Evolutionary conservation across 2,113 vertebrate genomes (phyloP), one percentile per base, ranked within the genome.

Genomic region (Pomatostomus ruficeps): DNA sequence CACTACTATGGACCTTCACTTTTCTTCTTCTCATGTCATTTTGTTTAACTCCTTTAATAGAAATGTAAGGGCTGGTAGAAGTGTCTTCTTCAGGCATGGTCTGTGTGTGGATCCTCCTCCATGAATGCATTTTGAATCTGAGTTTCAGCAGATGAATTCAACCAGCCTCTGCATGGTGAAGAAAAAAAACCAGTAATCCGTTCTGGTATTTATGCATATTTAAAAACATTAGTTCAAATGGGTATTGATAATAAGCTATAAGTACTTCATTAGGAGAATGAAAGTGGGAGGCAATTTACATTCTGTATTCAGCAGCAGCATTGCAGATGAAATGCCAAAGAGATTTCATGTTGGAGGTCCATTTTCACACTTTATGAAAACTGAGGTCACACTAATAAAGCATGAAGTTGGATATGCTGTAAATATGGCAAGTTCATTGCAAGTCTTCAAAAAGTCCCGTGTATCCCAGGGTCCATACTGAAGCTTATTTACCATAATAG

Each of bases 211-310:
- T 94, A 77, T 51, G 36, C 40, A 22, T 84, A 74, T 76, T 71
- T 90, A 57, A 95, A 95, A 96, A 71, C 61, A 63, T 84, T 52
- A 51, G 45, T 92, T 91, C 70, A 93, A 88, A 88, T 61, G 43
- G 14, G 17, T 85, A 75, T 96, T 95, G 84, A 42, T 86, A 94
- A 90, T 78, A 86, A 76, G 28, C 42, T 67, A 35, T 45, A 75
- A 89, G 24, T 79, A 84, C 18, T 84, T 91, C n/a, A 57, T 90
- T 90, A 83, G n/a, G 36, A 86, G 46, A 83, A 68, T 74, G 78
- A 67, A 91, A 88, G 43, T 8, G 2, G 19, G 55, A 65, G 91
- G 38, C 70, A 66, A 66, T 96, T 92, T 92, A 26, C 33, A 54
- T 78, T 94, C 43, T 68, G 83, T 72, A 59, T 88, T 83, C 78